These are phyloP conservation scores for Xanthostigma xanthostigma DNA, from an alignment of 2,888 invertebrate genomes.

Conservation along the genomic window DNA sequence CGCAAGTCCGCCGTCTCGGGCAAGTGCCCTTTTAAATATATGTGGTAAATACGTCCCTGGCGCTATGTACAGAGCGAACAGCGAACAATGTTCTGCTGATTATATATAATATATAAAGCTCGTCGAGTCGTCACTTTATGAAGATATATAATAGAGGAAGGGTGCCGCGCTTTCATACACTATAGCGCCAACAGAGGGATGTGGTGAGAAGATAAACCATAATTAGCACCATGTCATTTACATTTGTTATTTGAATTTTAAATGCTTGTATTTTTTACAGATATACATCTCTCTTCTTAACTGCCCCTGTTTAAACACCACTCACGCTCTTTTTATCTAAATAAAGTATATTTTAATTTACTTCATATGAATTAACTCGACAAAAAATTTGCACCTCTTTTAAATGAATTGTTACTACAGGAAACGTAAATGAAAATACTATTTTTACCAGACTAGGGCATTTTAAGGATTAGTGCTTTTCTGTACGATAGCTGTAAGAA, in stretches of 20 bases:
- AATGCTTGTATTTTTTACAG: constrained; percentile 20
- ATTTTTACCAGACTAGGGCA: too few relatives aligned
- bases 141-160: constrained; percentile 22
- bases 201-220: constrained; percentile 30
- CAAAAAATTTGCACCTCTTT: too few relatives aligned
- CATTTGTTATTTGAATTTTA: constrained; percentile 34
- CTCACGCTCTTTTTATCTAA: background rate
- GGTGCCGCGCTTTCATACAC: too few relatives aligned
- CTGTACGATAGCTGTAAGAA: too few relatives aligned
- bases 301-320: background rate
- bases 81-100: background rate
- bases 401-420: too few relatives aligned
- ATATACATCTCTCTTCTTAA: constrained; percentile 2
- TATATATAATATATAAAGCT: background rate
- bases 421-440: too few relatives aligned
- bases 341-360: constrained; percentile 2
- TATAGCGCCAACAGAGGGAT: constrained; percentile 20
- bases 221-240: constrained; percentile 33
- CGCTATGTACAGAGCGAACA: too few relatives aligned
- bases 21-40: too few relatives aligned
- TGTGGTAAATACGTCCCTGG: too few relatives aligned
- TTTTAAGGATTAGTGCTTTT: too few relatives aligned
- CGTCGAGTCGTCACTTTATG: constrained; percentile 19
- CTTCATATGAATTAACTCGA: background rate
- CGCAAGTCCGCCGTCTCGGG: too few relatives aligned